Conservation (phyloP, 2,888 invertebrate species). For the Operophtera brumata region DNA sequence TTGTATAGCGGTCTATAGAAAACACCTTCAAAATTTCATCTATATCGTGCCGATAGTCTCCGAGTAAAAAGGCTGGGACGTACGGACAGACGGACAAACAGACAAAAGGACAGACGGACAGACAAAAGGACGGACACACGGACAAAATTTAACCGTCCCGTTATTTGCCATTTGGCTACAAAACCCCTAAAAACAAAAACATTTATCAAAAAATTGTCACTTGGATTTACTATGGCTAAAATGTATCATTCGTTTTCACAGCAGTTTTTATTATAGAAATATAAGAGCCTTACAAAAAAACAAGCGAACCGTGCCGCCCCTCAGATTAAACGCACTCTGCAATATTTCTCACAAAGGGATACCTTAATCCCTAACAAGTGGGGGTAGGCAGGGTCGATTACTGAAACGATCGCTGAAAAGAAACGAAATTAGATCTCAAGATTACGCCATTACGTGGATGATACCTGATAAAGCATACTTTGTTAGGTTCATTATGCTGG, state of each 20-base stretch:
- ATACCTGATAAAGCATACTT: slow-evolving; percentile 19
- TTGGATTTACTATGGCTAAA: background rate
- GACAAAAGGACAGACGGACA: too few species aligned
- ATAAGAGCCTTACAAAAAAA: slow-evolving; percentile 55
- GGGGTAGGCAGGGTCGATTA: slow-evolving; percentile 62
- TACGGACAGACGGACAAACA: too few species aligned
- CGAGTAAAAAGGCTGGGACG: too few species aligned
- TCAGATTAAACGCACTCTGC: slow-evolving; percentile 77
- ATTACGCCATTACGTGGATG: slow-evolving; percentile 18
- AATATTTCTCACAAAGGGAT: slow-evolving; percentile 78
- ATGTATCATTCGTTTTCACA: background rate
- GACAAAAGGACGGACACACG: too few species aligned
- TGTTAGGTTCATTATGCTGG: slow-evolving; percentile 8
- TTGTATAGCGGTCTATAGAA: too few species aligned
- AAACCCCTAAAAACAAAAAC: too few species aligned
- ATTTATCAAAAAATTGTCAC: too few species aligned
- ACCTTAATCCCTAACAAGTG: slow-evolving; percentile 78
- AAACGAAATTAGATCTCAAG: slow-evolving; percentile 26
- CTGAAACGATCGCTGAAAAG: slow-evolving; percentile 49
- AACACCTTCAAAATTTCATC: too few species aligned
- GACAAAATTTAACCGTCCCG: too few species aligned
- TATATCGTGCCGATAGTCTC: too few species aligned
- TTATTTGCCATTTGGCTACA: too few species aligned
- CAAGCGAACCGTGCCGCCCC: slow-evolving; percentile 59
- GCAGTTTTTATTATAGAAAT: slow-evolving; percentile 17